Evolutionary conservation across 2,888 invertebrate species (phyloP).

Genomic region (Thera britannica): DNA sequence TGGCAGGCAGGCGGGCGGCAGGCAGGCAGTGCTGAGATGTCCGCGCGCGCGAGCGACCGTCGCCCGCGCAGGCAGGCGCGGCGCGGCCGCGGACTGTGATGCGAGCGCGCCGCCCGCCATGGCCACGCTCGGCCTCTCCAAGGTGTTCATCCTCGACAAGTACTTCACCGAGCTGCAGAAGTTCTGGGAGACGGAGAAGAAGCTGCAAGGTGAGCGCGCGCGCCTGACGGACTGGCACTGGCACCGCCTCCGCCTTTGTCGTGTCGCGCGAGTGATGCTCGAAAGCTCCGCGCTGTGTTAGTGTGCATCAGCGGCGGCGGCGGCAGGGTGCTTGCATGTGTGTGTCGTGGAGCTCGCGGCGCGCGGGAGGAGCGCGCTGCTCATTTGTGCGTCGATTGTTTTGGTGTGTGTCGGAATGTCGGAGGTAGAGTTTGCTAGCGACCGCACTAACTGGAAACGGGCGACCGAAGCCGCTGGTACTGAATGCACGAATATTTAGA

Average conservation of each 20-base stretch:
- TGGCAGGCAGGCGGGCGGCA: conserved; percentile 15
- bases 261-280: conserved; percentile 49
- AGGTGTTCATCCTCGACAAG: conserved; percentile 98
- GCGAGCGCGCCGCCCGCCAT: conserved; percentile 85
- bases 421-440: conserved; percentile 10
- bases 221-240: conserved; percentile 1
- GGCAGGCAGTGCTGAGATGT: conserved; percentile 35
- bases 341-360: conserved; percentile 28
- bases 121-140: conserved; percentile 98
- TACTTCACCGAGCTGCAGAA: conserved; percentile 98
- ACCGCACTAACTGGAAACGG: not conserved
- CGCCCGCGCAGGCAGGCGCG: conserved; percentile 43
- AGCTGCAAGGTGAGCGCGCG: conserved; percentile 93
- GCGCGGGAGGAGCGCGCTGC: conserved; percentile 29
- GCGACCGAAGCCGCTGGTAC: not conserved
- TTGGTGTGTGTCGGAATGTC: conserved; percentile 32
- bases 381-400: conserved; percentile 30
- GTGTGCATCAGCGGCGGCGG: conserved; percentile 20
- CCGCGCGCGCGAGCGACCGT: conserved; percentile 38
- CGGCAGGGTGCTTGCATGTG: conserved; percentile 35
- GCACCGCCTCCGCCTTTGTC: conserved; percentile 32
- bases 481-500: not conserved
- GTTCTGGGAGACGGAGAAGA: conserved; percentile 98
- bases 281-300: conserved; percentile 52
- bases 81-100: conserved; percentile 69